Base-by-base conservation (phyloP, 2,888 invertebrate species). In the Catotricha subobsoleta region DNA sequence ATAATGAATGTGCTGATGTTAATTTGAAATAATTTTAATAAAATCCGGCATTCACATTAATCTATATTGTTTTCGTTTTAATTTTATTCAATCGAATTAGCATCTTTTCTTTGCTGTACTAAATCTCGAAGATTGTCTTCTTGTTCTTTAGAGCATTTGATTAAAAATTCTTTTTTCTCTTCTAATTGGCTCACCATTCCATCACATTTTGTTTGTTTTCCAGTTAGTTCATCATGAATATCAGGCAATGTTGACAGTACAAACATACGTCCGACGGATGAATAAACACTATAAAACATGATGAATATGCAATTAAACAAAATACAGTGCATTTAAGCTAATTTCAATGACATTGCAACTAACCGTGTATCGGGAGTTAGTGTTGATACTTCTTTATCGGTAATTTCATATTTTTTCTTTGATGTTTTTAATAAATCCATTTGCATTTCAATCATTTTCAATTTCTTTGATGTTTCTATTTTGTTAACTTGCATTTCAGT, bases 81-180 rank as follows among this genome's bases (percentile, higher is more conserved):
- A n/a, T n/a, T n/a, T n/a, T n/a, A n/a, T n/a, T n/a, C n/a, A n/a
- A n/a, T n/a, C n/a, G 35, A 13, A 8, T 19, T 31, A 16, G 41
- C 61, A 44, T 67, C 67, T 55, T 73, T 74, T 48, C 72, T 69
- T 48, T 74, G 75, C 47, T 76, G 74, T 0, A 80, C 75, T 63
- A 87, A 67, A 64, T 87, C 86, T 43, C 87, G 65, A 18, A 88
- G 64, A 54, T 80, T 82, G 58, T 83, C 76, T 57, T 86, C 82
- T 51, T 81, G 78, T 51, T 84, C 84, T 53, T 80, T 80, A 34
- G 87, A 63, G 49, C 68, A 81, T 46, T 73, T 71, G 50, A 80
- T 76, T 47, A 86, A 62, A 52, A 80, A 82, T 13, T 67, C 64
- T 57, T 84, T 84, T 50, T 75, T 80, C 48, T 68, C 72, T 60